phyloP scores from a whole-genome alignment of 1,140 invertebrate species.

The Diorhabda elongata region DNA sequence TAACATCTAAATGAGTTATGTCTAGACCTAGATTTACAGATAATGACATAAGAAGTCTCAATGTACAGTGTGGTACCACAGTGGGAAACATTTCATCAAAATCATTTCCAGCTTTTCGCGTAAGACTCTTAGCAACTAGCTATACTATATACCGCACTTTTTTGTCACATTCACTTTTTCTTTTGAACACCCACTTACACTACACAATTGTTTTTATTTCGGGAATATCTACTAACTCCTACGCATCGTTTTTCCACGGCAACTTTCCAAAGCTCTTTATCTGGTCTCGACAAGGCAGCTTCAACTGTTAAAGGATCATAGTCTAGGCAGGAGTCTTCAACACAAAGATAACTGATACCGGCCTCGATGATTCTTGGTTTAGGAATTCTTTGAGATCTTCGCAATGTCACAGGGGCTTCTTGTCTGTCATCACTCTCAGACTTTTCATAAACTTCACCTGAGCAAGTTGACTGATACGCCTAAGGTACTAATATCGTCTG shows the following conservation, averaged over 20 bases:
- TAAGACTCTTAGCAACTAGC: constrained; percentile 44
- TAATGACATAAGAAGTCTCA: constrained; percentile 12
- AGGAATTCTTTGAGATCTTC: too few relatives aligned
- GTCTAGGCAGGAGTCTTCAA: too few relatives aligned
- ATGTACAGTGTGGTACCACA: constrained; percentile 19
- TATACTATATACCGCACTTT: constrained; percentile 17
- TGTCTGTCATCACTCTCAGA: too few relatives aligned
- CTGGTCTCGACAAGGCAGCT: constrained; percentile 26
- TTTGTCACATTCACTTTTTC: constrained; percentile 39
- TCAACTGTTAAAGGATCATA: constrained; percentile 21
- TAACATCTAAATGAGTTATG: constrained; percentile 27
- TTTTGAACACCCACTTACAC: constrained; percentile 48
- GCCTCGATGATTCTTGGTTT: too few relatives aligned
- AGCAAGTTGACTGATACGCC: too few relatives aligned
- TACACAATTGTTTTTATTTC: constrained; percentile 33
- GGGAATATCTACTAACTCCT: constrained; percentile 35
- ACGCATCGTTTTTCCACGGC: constrained; percentile 42
- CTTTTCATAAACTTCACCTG: too few relatives aligned
- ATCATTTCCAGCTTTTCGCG: constrained; percentile 42
- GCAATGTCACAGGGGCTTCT: too few relatives aligned
- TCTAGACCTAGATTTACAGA: constrained; percentile 37
- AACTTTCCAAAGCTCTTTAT: constrained; percentile 24
- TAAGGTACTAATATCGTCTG: too few relatives aligned
- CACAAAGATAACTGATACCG: too few relatives aligned
- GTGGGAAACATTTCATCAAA: constrained; percentile 42